These are phyloP conservation scores for Arrhopalites spinosus DNA, from an alignment of 2,888 invertebrate genomes.

Conservation along the genomic window DNA sequence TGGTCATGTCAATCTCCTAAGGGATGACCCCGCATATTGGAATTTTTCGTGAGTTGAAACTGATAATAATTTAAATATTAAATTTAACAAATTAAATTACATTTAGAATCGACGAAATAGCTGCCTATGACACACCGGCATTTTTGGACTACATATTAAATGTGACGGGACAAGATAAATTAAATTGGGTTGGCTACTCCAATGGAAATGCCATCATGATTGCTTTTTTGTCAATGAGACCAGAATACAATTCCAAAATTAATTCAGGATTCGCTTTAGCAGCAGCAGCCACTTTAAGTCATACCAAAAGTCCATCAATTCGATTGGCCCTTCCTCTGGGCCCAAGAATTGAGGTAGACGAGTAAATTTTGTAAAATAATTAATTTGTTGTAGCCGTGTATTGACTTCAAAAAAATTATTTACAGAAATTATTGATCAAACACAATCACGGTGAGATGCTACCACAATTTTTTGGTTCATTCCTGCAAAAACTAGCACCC, in stretches of 20 bases:
- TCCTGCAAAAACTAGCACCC: conserved; percentile 19
- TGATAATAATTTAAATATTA: too few species aligned
- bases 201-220: conserved; percentile 63
- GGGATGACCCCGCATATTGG: conserved; percentile 4
- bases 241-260: conserved; percentile 55
- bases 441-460: conserved; percentile 23
- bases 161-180: conserved; percentile 59
- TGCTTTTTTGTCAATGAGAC: conserved; percentile 59
- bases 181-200: conserved; percentile 66
- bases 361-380: too few species aligned
- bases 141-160: conserved; percentile 63
- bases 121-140: conserved; percentile 64
- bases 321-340: conserved; percentile 4
- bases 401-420: background rate
- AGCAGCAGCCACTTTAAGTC: conserved; percentile 57
- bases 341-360: conserved; percentile 6
- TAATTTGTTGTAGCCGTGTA: too few species aligned
- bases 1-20: background rate
- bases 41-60: conserved; percentile 12
- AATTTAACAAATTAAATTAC: too few species aligned
- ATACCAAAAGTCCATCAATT: conserved; percentile 36
- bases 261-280: conserved; percentile 57
- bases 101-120: conserved; percentile 57
- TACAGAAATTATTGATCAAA: background rate
- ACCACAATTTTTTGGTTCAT: conserved; percentile 8